phyloP scores from a whole-genome alignment of 2,888 invertebrate genomes.

The Litoditis marina region DNA sequence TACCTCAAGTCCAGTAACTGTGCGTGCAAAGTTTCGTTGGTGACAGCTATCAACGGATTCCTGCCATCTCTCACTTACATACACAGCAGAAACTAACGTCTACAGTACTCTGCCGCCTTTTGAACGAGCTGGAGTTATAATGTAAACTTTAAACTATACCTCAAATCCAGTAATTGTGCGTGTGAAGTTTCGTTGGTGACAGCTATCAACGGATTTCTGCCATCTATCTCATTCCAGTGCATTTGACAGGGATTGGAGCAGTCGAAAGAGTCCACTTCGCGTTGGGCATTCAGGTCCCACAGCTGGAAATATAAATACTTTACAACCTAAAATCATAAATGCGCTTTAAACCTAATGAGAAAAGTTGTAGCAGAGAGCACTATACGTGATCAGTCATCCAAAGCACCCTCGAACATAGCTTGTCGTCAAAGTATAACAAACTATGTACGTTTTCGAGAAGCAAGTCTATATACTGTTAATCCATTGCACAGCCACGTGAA shows the following conservation, averaged over 20 bases:
- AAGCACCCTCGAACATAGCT: too few relatives aligned
- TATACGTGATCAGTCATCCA: too few relatives aligned
- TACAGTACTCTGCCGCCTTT: too few relatives aligned
- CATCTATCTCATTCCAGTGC: slow-evolving; percentile 28
- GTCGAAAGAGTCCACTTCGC: background rate
- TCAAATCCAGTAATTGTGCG: slow-evolving; percentile 21
- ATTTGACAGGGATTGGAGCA: slow-evolving; percentile 9
- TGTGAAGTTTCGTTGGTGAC: slow-evolving; percentile 19
- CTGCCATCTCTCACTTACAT: slow-evolving; percentile 22
- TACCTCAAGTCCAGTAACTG: slow-evolving; percentile 25
- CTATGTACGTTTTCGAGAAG: too few relatives aligned
- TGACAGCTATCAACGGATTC: slow-evolving; percentile 24
- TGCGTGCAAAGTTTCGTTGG: slow-evolving; percentile 15
- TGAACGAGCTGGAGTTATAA: too few relatives aligned
- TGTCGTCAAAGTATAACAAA: too few relatives aligned
- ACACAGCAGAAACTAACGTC: too few relatives aligned
- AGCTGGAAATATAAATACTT: background rate
- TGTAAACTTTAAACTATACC: too few relatives aligned
- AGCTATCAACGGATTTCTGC: slow-evolving; percentile 20
- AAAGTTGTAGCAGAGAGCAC: too few relatives aligned
- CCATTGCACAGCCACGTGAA: too few relatives aligned
- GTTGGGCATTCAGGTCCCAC: slow-evolving; percentile 3
- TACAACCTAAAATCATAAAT: background rate
- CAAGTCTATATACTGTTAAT: too few relatives aligned
- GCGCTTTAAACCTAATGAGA: too few relatives aligned